Evolutionary conservation across 2,113 vertebrate genomes (phyloP), one percentile per base, ranked within the genome.

Genomic region (Fulica atra): DNA sequence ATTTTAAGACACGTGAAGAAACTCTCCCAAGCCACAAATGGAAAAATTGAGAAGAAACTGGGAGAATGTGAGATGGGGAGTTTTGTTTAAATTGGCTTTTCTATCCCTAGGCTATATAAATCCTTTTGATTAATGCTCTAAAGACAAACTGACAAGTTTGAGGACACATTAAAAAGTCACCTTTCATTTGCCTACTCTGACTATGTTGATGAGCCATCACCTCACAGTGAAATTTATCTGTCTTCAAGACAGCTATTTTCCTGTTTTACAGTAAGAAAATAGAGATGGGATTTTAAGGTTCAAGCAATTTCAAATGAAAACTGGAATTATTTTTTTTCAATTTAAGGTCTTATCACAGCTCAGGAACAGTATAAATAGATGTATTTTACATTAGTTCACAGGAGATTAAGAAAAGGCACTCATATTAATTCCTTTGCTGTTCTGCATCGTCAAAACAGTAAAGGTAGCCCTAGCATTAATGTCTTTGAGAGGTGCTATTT

Each of bases 281-380:
- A 57, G 25, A 86, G 80, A 63, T 17, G 7, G 5, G 10, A 26
- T 74, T 83, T 87, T 65, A 89, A 54, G 11, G 2, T 35, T 93
- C 77, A 81, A 87, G 35, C 11, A 69, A 44, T 68, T 85, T 86
- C 23, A 77, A 84, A 72, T 73, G 23, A 78, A 69, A 83, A 29
- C 16, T 53, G 56, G 31, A 81, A 71, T 66, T 81, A 64, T 31
- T 95, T 95, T 87, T 95, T 87, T 91, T 69, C 19, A 86, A 48
- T 80, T 56, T 57, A 29, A 53, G 11, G 2, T 68, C 29, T 89
- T 86, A 53, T 42, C 48, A 29, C 8, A 35, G 16, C 9, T 72
- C 73, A 64, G 8, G 7, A 71, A 44, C 53, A 9, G 16, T 70
- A 63, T 86, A 84, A 91, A 88, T 28, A 76, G 6, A 66, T 77